A percentile compares a stretch with the other conserved stretches of the same genome.
phyloP scores from a whole-genome alignment of 2,888 invertebrate species.

The Euplexia lucipara region DNA sequence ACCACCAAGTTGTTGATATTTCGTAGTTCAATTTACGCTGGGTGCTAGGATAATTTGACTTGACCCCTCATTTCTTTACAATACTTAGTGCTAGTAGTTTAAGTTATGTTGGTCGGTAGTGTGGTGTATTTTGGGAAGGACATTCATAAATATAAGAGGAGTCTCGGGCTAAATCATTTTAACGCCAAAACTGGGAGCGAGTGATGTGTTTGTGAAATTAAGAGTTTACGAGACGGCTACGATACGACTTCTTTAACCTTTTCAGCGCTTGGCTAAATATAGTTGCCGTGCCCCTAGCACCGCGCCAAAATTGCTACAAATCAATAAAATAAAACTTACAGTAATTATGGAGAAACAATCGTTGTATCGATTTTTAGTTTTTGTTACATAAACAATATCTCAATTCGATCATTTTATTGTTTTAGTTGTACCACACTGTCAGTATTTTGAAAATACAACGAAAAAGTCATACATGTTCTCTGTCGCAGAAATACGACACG shows the following conservation, averaged over 20 bases:
- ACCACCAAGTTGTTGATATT: not conserved
- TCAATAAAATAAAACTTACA: too few species aligned
- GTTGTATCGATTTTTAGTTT: too few species aligned
- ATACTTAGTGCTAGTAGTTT: slow-evolving; percentile 39
- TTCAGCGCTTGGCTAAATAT: too few species aligned
- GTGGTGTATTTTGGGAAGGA: slow-evolving; percentile 75
- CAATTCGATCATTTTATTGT: too few species aligned
- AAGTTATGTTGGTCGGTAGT: slow-evolving; percentile 56
- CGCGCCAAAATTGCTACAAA: too few species aligned
- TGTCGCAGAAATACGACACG: too few species aligned
- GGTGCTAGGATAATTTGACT: slow-evolving; percentile 19
- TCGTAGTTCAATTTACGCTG: slow-evolving; percentile 60
- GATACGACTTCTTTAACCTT: slow-evolving; percentile 45
- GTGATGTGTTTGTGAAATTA: slow-evolving; percentile 70
- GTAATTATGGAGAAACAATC: too few species aligned
- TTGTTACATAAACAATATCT: too few species aligned
- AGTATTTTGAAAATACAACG: too few species aligned
- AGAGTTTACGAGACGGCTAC: slow-evolving; percentile 63
- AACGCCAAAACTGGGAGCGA: slow-evolving; percentile 84
- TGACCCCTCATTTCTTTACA: slow-evolving; percentile 29
- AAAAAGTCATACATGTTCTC: too few species aligned
- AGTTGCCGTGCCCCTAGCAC: too few species aligned
- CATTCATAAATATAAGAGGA: slow-evolving; percentile 78
- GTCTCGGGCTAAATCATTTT: slow-evolving; percentile 85
- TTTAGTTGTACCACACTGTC: too few species aligned